phyloP scores from a whole-genome alignment of 2,797 vertebrate genomes.

The Falco rusticolus region DNA sequence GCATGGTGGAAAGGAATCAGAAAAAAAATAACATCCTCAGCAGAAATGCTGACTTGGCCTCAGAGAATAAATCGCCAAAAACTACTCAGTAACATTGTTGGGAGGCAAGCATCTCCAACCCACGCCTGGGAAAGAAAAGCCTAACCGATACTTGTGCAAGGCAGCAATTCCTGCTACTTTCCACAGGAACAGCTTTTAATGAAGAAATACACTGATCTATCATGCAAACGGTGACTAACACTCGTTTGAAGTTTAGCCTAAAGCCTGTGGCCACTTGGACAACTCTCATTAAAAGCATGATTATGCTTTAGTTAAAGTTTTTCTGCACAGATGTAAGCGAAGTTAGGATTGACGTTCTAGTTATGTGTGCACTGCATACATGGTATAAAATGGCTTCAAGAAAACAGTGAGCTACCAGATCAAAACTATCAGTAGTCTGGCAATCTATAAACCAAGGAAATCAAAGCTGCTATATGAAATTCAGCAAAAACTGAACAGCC shows the following conservation, averaged over 20 bases:
- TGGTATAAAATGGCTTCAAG: not conserved
- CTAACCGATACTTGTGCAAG: not conserved
- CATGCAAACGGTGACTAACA: fast-evolving
- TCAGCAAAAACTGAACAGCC: not conserved
- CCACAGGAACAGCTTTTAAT: not conserved
- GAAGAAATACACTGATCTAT: not conserved
- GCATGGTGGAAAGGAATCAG: not conserved
- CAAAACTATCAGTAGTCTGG: not conserved
- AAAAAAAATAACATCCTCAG: not conserved
- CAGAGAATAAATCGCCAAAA: not conserved
- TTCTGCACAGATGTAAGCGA: not conserved
- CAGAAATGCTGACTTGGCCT: not conserved
- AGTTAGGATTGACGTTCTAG: not conserved
- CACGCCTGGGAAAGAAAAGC: not conserved
- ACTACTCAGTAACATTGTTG: not conserved
- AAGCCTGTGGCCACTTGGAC: not conserved
- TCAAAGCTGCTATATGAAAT: not conserved
- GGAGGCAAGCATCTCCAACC: not conserved
- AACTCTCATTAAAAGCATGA: not conserved
- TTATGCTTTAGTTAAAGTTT: not conserved
- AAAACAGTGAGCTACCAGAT: not conserved
- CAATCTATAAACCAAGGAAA: not conserved
- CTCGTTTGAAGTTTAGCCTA: not conserved
- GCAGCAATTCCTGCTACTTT: not conserved
- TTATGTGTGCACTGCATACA: fast-evolving